A percentile compares a stretch with the other conserved stretches of the same genome.
These are phyloP conservation scores for Aspidapion aeneum DNA, from an alignment of 2,888 invertebrate species.

Conservation along the genomic window DNA sequence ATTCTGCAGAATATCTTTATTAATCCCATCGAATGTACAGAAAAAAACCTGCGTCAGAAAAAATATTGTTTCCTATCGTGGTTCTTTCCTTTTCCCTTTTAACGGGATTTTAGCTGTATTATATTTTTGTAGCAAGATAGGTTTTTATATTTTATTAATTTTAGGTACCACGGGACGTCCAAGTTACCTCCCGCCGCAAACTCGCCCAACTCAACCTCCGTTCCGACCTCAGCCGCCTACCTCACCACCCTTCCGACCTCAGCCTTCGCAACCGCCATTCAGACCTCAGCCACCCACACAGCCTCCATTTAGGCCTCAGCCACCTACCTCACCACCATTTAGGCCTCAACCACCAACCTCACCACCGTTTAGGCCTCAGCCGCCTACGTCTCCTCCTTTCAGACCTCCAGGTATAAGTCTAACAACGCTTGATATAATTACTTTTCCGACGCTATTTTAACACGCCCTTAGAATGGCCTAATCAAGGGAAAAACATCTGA, in stretches of 20 bases:
- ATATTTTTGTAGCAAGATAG: too few relatives aligned
- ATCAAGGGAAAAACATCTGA: too few relatives aligned
- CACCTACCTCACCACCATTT: conserved; percentile 20
- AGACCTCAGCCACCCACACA: conserved; percentile 23
- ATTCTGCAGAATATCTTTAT: too few relatives aligned
- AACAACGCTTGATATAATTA: too few relatives aligned
- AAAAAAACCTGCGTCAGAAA: too few relatives aligned
- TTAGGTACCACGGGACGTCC: conserved; percentile 14
- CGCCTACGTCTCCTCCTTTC: conserved; percentile 27
- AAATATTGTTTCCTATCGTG: too few relatives aligned
- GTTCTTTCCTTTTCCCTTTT: too few relatives aligned
- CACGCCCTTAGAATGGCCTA: too few relatives aligned
- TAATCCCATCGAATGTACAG: too few relatives aligned
- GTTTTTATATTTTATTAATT: too few relatives aligned
- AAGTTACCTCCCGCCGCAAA: conserved; percentile 9
- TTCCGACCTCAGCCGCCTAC: conserved; percentile 27
- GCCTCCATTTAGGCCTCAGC: conserved; percentile 20
- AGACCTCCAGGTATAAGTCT: conserved; percentile 23
- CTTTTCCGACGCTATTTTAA: too few relatives aligned
- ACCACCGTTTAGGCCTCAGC: conserved; percentile 21
- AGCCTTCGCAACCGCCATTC: conserved; percentile 30
- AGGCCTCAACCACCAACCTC: conserved; percentile 16
- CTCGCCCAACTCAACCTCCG: conserved; percentile 23
- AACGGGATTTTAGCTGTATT: too few relatives aligned
- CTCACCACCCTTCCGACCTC: conserved; percentile 12